Percentiles rank a stretch among this genome's conserved stretches.
Conservation (phyloP, 2,113 vertebrate genomes). For the Hymenochirus boettgeri region DNA sequence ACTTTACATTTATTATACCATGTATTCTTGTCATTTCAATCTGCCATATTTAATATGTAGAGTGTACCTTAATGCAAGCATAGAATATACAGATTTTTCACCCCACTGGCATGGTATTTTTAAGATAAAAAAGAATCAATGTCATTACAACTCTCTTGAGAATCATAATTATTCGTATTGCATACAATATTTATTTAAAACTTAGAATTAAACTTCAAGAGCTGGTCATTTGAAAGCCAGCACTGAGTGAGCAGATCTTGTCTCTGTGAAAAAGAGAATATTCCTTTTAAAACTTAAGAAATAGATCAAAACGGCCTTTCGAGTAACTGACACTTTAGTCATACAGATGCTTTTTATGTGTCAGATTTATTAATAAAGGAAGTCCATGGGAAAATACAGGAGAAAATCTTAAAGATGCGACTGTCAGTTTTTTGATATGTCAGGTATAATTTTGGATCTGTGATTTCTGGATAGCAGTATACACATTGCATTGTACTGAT, state of each 20-base stretch:
- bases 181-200: constrained; percentile 98
- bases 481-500: constrained; percentile 68
- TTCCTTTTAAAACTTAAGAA: constrained; percentile 92
- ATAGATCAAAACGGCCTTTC: constrained; percentile 90
- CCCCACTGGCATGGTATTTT: constrained; percentile 66
- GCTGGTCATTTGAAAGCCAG: constrained; percentile 90
- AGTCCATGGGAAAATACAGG: constrained; percentile 77
- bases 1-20: constrained; percentile 34
- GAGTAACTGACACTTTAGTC: constrained; percentile 95
- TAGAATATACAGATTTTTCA: constrained; percentile 56
- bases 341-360: constrained; percentile 94
- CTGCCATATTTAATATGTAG: constrained; percentile 54
- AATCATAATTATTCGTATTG: constrained; percentile 81
- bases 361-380: constrained; percentile 98
- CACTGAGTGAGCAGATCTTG: constrained; percentile 84
- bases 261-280: constrained; percentile 95
- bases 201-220: constrained; percentile 83
- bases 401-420: constrained; percentile 71
- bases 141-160: constrained; percentile 76
- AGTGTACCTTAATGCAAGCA: constrained; percentile 51
- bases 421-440: constrained; percentile 87
- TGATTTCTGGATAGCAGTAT: constrained; percentile 88
- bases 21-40: constrained; percentile 40
- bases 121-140: constrained; percentile 80
- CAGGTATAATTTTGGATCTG: constrained; percentile 90